A percentile compares a stretch with the other conserved stretches of the same genome.
Conservation (phyloP, 2,888 invertebrate species). For the Cotesia congregata region DNA sequence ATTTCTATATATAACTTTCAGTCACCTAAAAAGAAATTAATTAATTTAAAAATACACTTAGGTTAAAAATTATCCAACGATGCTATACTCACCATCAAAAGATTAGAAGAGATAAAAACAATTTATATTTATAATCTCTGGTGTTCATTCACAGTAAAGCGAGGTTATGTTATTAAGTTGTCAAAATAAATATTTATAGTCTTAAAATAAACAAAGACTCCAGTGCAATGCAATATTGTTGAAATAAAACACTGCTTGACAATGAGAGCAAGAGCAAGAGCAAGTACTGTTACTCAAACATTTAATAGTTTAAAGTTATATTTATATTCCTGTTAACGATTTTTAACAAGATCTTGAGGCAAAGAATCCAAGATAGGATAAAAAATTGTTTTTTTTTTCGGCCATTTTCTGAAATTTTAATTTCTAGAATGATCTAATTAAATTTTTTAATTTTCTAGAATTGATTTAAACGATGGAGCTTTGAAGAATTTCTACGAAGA, state of each 20-base stretch:
- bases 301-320: background rate
- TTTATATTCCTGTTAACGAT: too few species aligned
- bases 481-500: conserved; percentile 84
- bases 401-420: too few species aligned
- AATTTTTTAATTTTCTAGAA: conserved; percentile 68
- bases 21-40: background rate
- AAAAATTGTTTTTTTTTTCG: too few species aligned
- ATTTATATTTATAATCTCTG: background rate
- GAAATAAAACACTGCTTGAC: background rate
- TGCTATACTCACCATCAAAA: background rate
- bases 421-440: too few species aligned
- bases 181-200: background rate
- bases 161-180: background rate
- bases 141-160: background rate
- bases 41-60: background rate
- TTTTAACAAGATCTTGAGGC: too few species aligned
- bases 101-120: background rate
- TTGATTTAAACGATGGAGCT: conserved; percentile 79
- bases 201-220: background rate
- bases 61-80: background rate
- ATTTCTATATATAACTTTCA: background rate
- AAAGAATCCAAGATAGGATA: too few species aligned
- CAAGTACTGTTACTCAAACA: background rate
- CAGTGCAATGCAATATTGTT: background rate
- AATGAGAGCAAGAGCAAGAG: too few species aligned